These are phyloP conservation scores for Aporrectodea caliginosa DNA, from an alignment of 1,140 invertebrate genomes.

Conservation along the genomic window DNA sequence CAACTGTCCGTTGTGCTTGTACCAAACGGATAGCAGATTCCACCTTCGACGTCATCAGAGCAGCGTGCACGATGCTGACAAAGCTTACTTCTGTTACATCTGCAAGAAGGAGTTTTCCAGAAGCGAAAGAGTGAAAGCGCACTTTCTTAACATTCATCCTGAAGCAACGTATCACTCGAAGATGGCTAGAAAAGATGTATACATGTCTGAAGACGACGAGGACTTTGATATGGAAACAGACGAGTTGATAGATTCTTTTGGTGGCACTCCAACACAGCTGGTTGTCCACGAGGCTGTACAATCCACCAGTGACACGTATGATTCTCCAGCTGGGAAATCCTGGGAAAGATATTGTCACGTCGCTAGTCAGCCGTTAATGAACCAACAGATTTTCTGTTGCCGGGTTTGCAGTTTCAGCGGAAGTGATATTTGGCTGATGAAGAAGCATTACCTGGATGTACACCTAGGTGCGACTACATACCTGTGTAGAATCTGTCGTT, in stretches of 20 bases:
- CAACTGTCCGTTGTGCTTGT: constrained; percentile 26
- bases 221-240: not conserved
- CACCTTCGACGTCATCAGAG: constrained; percentile 27
- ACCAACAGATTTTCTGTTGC: not conserved
- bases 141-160: constrained; percentile 20
- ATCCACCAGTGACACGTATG: not conserved
- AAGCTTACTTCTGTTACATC: constrained; percentile 26
- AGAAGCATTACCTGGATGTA: constrained; percentile 26
- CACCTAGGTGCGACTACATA: constrained; percentile 12
- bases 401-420: constrained; percentile 22
- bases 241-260: not conserved
- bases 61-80: constrained; percentile 24
- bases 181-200: not conserved
- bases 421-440: constrained; percentile 30
- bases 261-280: not conserved
- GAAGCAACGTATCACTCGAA: constrained; percentile 9
- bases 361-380: not conserved
- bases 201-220: not conserved
- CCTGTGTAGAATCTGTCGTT: constrained; percentile 24
- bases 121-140: constrained; percentile 25
- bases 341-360: not conserved
- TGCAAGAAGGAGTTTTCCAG: constrained; percentile 31
- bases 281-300: not conserved
- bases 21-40: constrained; percentile 29
- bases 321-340: not conserved